Percentiles rank a stretch among this genome's conserved stretches.
phyloP scores from a whole-genome alignment of 2,797 vertebrate genomes.

The Glyptemys insculpta region DNA sequence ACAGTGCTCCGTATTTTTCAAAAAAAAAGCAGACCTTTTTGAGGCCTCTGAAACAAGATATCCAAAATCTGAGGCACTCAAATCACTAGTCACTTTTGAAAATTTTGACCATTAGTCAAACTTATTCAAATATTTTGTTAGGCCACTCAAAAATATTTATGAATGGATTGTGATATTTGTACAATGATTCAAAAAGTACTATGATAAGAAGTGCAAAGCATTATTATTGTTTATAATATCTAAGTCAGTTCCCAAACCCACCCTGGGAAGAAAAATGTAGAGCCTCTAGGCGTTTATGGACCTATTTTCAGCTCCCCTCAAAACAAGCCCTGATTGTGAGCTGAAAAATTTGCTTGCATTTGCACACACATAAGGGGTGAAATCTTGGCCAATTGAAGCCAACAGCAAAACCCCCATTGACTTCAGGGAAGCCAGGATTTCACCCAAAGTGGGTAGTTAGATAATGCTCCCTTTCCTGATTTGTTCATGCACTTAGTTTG shows the following conservation, averaged over 20 bases:
- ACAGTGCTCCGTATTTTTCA: neutral
- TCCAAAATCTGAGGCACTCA: neutral
- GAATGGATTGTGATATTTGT: neutral
- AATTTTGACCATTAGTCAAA: neutral
- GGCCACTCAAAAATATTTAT: neutral
- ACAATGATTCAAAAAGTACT: neutral
- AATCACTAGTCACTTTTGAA: neutral
- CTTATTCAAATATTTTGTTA: neutral
- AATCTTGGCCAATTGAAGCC: neutral
- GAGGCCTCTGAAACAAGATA: neutral
- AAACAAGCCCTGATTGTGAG: neutral
- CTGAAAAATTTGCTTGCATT: neutral
- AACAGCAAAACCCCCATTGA: neutral
- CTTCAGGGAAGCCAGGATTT: neutral
- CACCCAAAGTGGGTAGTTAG: neutral
- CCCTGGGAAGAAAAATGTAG: neutral
- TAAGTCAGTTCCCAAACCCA: neutral
- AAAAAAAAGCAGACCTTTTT: neutral
- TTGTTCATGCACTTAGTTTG: neutral
- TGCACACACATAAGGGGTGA: neutral
- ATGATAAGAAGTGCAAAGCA: neutral
- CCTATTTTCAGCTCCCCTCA: neutral
- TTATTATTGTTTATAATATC: neutral
- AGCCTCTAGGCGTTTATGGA: neutral
- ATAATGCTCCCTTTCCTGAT: rapidly evolving